These are phyloP conservation scores for Charadrius vociferus DNA, from an alignment of 2,113 vertebrate species.

Conservation along the genomic window DNA sequence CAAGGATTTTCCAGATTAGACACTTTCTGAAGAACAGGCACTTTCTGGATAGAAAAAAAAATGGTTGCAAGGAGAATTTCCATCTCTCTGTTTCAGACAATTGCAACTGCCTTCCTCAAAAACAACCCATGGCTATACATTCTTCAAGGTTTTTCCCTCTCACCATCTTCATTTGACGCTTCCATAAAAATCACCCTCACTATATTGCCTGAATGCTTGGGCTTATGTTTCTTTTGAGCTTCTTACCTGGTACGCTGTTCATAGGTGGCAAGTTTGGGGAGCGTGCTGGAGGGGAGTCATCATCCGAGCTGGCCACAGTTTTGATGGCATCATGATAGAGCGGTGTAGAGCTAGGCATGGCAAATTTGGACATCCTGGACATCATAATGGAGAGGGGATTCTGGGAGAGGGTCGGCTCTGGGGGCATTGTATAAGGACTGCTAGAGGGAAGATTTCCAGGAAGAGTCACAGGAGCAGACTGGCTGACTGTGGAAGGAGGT, in stretches of 20 bases:
- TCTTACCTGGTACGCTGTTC: constrained; percentile 90
- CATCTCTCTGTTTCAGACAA: neutral
- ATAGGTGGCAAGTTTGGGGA: constrained; percentile 95
- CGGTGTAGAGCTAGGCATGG: constrained; percentile 98
- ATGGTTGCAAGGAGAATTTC: neutral
- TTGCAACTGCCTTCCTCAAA: neutral
- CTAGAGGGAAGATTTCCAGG: constrained; percentile 91
- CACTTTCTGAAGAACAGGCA: neutral
- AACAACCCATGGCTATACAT: neutral
- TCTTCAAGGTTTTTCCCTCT: neutral
- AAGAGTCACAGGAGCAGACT: constrained; percentile 82
- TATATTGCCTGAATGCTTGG: neutral
- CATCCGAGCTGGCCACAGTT: constrained; percentile 98
- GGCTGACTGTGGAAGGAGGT: constrained; percentile 88
- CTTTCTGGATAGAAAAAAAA: neutral
- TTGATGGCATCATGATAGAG: constrained; percentile 99
- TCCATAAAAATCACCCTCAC: neutral
- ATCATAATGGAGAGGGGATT: constrained; percentile 99
- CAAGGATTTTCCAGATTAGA: neutral
- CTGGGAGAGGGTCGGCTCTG: constrained; percentile 96
- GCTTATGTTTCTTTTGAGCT: neutral
- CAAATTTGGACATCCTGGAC: constrained; percentile 99
- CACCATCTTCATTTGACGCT: neutral
- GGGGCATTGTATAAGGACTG: constrained; percentile 95
- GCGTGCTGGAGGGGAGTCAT: constrained; percentile 95